Evolutionary conservation across 2,888 invertebrate genomes (phyloP).

Genomic region (Melanostoma scalare): DNA sequence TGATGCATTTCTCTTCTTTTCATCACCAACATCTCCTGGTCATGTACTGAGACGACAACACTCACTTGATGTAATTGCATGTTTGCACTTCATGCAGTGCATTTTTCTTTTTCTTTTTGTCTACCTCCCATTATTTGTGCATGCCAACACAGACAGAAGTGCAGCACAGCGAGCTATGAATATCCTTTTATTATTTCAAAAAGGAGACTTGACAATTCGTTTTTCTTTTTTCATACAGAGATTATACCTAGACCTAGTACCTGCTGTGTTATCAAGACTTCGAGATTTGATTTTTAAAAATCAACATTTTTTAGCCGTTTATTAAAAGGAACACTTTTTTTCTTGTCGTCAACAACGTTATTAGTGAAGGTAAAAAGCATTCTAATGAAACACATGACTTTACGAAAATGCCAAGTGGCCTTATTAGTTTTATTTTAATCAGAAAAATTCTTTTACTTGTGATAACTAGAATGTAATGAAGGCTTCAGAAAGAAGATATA

Average conservation of each 20-base stretch:
- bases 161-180: slow-evolving; percentile 26
- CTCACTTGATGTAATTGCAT: slow-evolving; percentile 70
- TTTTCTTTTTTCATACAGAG: slow-evolving; percentile 16
- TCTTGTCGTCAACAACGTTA: no score
- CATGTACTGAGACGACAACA: slow-evolving; percentile 53
- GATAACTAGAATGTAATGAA: no score
- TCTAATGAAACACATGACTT: no score
- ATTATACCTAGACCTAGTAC: background rate
- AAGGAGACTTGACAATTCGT: slow-evolving; percentile 16
- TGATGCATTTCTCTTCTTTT: slow-evolving; percentile 38
- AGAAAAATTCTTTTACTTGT: no score
- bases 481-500: no score
- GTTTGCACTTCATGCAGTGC: slow-evolving; percentile 69
- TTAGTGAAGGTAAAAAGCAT: no score
- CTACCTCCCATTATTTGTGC: slow-evolving; percentile 22
- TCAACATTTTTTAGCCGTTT: background rate
- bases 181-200: slow-evolving; percentile 15
- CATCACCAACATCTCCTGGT: slow-evolving; percentile 31
- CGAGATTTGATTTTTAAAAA: slow-evolving; percentile 10
- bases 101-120: slow-evolving; percentile 42
- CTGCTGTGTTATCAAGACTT: background rate
- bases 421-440: no score
- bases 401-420: no score
- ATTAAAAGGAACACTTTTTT: no score
- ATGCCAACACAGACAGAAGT: slow-evolving; percentile 29